Evolutionary conservation across 1,140 invertebrate genomes (phyloP).

Genomic region (Pogonognathellus flavescens): DNA sequence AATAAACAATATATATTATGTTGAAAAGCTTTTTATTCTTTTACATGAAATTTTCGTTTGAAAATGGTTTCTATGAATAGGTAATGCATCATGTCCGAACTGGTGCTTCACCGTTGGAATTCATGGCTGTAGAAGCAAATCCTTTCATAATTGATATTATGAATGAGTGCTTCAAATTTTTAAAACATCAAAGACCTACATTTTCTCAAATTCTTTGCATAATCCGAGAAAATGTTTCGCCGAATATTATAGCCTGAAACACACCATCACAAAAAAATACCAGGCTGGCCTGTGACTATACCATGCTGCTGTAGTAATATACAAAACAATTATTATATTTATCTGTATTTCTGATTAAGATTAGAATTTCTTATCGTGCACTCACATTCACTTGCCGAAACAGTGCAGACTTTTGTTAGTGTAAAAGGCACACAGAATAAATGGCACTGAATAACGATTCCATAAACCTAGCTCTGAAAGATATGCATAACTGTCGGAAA

Average conservation of each 20-base stretch:
- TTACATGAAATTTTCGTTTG: background rate
- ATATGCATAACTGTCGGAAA: too few relatives aligned
- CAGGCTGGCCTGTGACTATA: too few relatives aligned
- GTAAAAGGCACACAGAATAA: too few relatives aligned
- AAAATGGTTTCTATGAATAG: background rate
- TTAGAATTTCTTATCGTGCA: too few relatives aligned
- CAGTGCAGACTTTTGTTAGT: too few relatives aligned
- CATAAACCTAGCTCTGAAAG: too few relatives aligned
- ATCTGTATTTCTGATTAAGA: too few relatives aligned
- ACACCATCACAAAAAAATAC: background rate
- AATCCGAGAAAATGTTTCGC: conserved; percentile 22
- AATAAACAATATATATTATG: background rate
- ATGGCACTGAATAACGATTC: too few relatives aligned
- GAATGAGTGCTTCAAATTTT: background rate
- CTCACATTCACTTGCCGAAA: too few relatives aligned
- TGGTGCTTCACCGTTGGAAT: conserved; percentile 7
- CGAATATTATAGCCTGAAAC: background rate
- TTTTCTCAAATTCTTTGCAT: conserved; percentile 21
- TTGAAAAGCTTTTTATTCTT: background rate
- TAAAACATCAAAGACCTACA: conserved; percentile 24
- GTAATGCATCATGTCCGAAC: background rate
- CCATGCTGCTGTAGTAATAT: too few relatives aligned
- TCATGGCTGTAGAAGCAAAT: conserved; percentile 4
- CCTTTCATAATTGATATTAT: background rate
- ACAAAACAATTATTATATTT: too few relatives aligned